Base-by-base conservation (phyloP, 2,797 vertebrate species). In the Arctocebus calabarensis region DNA sequence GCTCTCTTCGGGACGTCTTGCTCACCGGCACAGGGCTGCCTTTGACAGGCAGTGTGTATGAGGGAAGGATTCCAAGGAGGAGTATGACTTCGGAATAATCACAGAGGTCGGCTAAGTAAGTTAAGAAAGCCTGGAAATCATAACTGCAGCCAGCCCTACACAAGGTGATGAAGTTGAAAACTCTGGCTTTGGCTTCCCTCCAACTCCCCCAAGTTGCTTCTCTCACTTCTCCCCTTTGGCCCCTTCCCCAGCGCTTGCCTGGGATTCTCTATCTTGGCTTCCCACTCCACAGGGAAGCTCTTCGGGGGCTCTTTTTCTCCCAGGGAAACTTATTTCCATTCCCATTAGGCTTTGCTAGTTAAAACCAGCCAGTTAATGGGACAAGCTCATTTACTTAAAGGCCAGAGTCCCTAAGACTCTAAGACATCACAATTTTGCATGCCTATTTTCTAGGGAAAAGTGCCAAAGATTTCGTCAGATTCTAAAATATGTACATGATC, bases 11-110 rank as follows among this genome's bases (percentile, higher is more conserved):
- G 48, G 40, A 96, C 77, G 16, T 95, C 96, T 97, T 84, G 87
- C 59, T 97, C 94, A 73, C 64, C 29, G 70, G 27, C 77, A 84
- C 79, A 87, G 93, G 48, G 66, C 77, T 22, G 91, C 90, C 91
- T 92, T 94, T 89, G 77, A 93, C 52, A 55, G 64, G 70, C 82
- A 7, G 66, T 70, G 82, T 32, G 59, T 85, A 12, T 71, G 57
- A 71, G 77, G 92, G 90, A 96, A 95, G 75, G 55, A 71, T 14
- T 95, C 95, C 95, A 96, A 75, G 96, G 81, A 95, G 95, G 82
- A 91, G 87, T 77, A 70, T 96, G 59, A 83, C 84, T 95, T 84
- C 77, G 66, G 91, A 94, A 86, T 93, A n/a, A 96, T 82, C 32
- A 64, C 84, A 96, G 74, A 94, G 74, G 52, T 88, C 29, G 25